phyloP scores from a whole-genome alignment of 2,888 invertebrate genomes.

The Phoenoteleia sp. region DNA sequence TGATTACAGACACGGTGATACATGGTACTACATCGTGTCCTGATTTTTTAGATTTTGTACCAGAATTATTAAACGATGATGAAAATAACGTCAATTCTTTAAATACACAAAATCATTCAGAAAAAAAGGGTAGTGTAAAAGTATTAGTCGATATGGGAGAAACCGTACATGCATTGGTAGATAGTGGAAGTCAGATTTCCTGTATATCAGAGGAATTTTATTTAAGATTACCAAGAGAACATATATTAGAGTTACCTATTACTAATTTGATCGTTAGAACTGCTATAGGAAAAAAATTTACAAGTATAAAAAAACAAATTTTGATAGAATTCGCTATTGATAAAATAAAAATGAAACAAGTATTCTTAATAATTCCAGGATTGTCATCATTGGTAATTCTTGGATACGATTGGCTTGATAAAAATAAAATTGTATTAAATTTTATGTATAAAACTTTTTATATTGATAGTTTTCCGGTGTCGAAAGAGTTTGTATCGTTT shows the following conservation, averaged over 20 bases:
- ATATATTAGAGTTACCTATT: background rate
- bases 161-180: constrained; percentile 7
- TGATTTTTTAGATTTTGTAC: constrained; percentile 55
- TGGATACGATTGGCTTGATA: background rate
- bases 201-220: background rate
- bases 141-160: constrained; percentile 11
- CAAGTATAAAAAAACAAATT: background rate
- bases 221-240: background rate
- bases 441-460: background rate
- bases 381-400: background rate
- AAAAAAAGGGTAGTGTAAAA: background rate
- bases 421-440: background rate
- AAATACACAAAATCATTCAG: background rate
- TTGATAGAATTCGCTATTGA: background rate
- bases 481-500: too few relatives aligned
- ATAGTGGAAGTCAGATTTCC: too few relatives aligned
- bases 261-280: background rate
- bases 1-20: background rate
- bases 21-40: constrained; percentile 35
- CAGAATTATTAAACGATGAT: constrained; percentile 5
- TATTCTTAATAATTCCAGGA: background rate
- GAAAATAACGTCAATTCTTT: background rate
- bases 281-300: background rate
- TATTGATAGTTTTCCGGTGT: too few relatives aligned
- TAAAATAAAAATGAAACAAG: background rate